These are phyloP conservation scores for Bombus haemorrhoidalis DNA, from an alignment of 1,140 invertebrate genomes.

Conservation along the genomic window DNA sequence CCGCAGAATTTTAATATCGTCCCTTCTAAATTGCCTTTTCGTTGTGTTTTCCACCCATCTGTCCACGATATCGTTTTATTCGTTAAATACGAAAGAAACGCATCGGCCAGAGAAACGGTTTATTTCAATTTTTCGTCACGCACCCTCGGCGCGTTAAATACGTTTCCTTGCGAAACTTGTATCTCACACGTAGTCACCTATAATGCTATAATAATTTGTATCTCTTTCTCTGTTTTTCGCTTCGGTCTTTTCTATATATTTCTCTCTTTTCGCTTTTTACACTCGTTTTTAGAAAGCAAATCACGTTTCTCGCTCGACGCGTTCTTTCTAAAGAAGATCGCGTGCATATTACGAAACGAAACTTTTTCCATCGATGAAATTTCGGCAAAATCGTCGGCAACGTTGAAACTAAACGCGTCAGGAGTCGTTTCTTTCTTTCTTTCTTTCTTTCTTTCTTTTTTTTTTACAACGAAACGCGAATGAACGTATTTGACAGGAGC, in stretches of 20 bases:
- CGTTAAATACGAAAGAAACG: background rate
- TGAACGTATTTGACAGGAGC: rapidly evolving
- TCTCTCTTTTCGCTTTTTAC: no score
- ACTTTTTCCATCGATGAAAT: no score
- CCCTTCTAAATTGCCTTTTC: background rate
- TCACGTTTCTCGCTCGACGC: no score
- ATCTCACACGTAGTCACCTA: no score
- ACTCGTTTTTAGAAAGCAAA: no score
- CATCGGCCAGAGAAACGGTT: background rate
- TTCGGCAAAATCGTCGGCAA: background rate
- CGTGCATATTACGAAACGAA: no score
- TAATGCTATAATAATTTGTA: no score
- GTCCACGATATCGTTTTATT: background rate
- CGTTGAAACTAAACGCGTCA: background rate
- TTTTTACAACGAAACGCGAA: no score
- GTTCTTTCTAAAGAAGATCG: no score
- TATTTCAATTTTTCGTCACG: background rate
- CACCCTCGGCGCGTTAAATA: background rate
- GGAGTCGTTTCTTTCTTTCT: no score
- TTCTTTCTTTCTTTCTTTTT: no score
- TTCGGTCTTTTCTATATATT: rapidly evolving
- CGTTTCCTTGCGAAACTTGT: background rate
- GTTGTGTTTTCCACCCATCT: background rate
- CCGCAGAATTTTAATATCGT: conserved; percentile 3
- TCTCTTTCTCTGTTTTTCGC: no score